A percentile compares a stretch with the other conserved stretches of the same genome.
Conservation (phyloP, 1,140 invertebrate species). For the Drosophila grimshawi region DNA sequence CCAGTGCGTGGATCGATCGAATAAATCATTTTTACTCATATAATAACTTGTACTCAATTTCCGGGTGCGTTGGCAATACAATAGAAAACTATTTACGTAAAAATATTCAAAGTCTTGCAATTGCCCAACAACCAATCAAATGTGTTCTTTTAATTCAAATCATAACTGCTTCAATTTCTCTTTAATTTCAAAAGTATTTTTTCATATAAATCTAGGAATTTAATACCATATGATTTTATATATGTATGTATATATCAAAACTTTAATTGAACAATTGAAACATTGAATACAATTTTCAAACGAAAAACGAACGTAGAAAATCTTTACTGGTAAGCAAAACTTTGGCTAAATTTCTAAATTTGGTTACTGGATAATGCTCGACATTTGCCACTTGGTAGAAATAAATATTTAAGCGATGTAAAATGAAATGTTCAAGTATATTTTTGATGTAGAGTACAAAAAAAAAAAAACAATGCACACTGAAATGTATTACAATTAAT, state of each 20-base stretch:
- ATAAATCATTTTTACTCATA: slow-evolving; percentile 71
- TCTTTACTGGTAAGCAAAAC: too few relatives aligned
- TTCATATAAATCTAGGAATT: too few relatives aligned
- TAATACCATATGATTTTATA: too few relatives aligned
- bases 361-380: too few relatives aligned
- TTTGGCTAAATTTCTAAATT: too few relatives aligned
- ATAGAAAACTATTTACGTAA: slow-evolving; percentile 50
- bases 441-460: not conserved
- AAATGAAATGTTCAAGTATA: too few relatives aligned
- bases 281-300: too few relatives aligned
- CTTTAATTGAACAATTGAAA: too few relatives aligned
- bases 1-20: slow-evolving; percentile 53
- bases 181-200: not conserved
- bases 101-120: slow-evolving; percentile 24
- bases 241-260: too few relatives aligned
- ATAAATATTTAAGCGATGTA: too few relatives aligned
- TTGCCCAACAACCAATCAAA: not conserved
- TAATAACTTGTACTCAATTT: slow-evolving; percentile 59
- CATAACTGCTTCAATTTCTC: not conserved
- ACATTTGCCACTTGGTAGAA: too few relatives aligned
- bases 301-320: too few relatives aligned
- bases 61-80: slow-evolving; percentile 41
- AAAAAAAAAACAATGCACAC: not conserved
- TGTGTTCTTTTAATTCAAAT: slow-evolving; percentile 22
- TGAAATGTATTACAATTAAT: not conserved